Evolutionary conservation across 2,113 vertebrate genomes (phyloP).

Genomic region (Phalacrocorax pelagicus): DNA sequence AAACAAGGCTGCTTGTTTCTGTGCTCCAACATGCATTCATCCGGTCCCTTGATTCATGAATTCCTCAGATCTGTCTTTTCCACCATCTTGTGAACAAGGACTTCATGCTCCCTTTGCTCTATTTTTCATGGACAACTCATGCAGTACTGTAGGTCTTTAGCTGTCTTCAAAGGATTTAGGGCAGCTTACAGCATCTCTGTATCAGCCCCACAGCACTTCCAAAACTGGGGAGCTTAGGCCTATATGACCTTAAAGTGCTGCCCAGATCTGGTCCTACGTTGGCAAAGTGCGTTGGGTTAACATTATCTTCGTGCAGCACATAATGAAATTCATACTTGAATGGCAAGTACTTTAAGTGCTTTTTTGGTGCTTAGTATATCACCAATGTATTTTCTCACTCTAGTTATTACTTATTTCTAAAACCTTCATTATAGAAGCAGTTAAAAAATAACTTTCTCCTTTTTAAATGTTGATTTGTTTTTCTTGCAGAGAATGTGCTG

Average conservation of each 20-base stretch:
- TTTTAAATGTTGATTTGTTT: conserved; percentile 75
- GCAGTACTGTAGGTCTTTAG: not conserved
- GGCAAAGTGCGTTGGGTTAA: conserved; percentile 15
- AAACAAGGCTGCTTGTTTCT: not conserved
- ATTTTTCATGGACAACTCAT: not conserved
- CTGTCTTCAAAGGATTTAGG: not conserved
- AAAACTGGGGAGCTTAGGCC: not conserved
- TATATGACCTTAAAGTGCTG: not conserved
- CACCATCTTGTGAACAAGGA: not conserved
- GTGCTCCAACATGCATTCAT: not conserved
- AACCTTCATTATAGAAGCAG: conserved; percentile 65
- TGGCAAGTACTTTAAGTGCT: conserved; percentile 44
- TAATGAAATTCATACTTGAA: conserved; percentile 65
- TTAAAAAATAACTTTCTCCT: conserved; percentile 69
- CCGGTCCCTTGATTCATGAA: not conserved
- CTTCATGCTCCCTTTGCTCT: not conserved
- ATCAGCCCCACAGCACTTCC: not conserved
- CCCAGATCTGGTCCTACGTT: not conserved
- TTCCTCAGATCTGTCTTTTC: not conserved
- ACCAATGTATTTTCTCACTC: conserved; percentile 61
- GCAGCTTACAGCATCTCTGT: not conserved
- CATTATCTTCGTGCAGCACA: conserved; percentile 8
- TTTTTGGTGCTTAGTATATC: conserved; percentile 4
- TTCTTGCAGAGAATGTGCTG: conserved; percentile 37
- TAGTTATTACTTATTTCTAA: conserved; percentile 69